phyloP scores from a whole-genome alignment of 2,888 invertebrate species.

The Anticlea derivata region DNA sequence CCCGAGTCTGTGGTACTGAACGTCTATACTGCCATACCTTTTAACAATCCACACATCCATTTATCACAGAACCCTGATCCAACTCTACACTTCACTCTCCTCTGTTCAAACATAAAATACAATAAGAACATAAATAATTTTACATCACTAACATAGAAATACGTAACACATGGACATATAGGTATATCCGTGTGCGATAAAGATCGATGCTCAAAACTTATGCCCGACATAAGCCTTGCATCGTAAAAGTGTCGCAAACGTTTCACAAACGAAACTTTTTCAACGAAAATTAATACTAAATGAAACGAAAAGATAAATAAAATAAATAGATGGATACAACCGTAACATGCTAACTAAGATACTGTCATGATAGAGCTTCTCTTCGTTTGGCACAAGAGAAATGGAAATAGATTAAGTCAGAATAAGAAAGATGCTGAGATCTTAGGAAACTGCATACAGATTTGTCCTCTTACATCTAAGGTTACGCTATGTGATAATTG shows the following conservation, averaged over 20 bases:
- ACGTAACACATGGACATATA: constrained; percentile 25
- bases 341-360: constrained; percentile 52
- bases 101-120: constrained; percentile 47
- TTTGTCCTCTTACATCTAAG: constrained; percentile 54
- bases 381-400: constrained; percentile 74
- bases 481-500: constrained; percentile 36
- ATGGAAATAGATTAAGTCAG: constrained; percentile 51
- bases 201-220: constrained; percentile 20
- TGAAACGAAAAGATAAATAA: constrained; percentile 53
- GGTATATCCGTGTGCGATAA: constrained; percentile 8
- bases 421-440: constrained; percentile 69
- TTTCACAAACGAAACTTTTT: constrained; percentile 33
- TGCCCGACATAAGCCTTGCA: constrained; percentile 27
- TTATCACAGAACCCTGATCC: constrained; percentile 72
- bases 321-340: constrained; percentile 68
- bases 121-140: constrained; percentile 36
- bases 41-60: constrained; percentile 46
- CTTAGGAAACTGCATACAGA: constrained; percentile 76
- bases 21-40: constrained; percentile 43
- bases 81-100: constrained; percentile 43
- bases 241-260: constrained; percentile 7
- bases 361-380: constrained; percentile 71
- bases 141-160: constrained; percentile 34
- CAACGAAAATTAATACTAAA: constrained; percentile 33
- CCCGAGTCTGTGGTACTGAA: constrained; percentile 19